phyloP scores from a whole-genome alignment of 2,888 invertebrate species.

The Drosophila fungiperda region DNA sequence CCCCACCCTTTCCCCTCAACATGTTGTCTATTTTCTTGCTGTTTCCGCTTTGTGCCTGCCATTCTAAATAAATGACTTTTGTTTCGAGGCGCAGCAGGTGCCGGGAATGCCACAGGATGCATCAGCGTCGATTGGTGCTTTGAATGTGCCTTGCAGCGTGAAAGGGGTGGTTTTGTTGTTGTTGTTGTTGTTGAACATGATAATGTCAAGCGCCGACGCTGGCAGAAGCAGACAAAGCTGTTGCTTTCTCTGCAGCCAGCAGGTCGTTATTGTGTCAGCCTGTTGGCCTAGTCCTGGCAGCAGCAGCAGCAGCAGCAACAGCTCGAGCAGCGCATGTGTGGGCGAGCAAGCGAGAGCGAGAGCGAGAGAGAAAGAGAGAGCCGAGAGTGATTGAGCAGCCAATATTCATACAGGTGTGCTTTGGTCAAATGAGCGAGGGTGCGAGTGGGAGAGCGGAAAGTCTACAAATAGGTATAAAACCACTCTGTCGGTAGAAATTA shows the following conservation, averaged over 20 bases:
- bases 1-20: constrained; percentile 1
- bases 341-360: constrained; percentile 17
- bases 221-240: constrained; percentile 43
- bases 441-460: constrained; percentile 10
- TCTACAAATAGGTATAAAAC: constrained; percentile 33
- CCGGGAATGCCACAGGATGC: constrained; percentile 70
- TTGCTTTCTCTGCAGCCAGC: constrained; percentile 52
- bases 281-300: constrained; percentile 74
- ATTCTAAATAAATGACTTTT: constrained; percentile 75
- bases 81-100: constrained; percentile 71
- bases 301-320: constrained; percentile 34
- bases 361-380: constrained; percentile 9
- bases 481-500: constrained; percentile 22
- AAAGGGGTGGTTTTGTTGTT: constrained; percentile 17
- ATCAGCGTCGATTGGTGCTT: constrained; percentile 43
- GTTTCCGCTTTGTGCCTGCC: constrained; percentile 69
- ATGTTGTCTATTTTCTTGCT: constrained; percentile 63
- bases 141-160: not conserved
- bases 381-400: constrained; percentile 15
- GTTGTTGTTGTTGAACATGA: constrained; percentile 26
- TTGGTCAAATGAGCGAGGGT: constrained; percentile 17
- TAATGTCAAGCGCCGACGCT: constrained; percentile 31
- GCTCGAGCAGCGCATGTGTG: constrained; percentile 44
- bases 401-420: constrained; percentile 71
- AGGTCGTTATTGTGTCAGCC: constrained; percentile 29